Evolutionary conservation across 2,888 invertebrate species (phyloP), one percentile per base, ranked within the genome.

Genomic region (Chromoteleia sp.): DNA sequence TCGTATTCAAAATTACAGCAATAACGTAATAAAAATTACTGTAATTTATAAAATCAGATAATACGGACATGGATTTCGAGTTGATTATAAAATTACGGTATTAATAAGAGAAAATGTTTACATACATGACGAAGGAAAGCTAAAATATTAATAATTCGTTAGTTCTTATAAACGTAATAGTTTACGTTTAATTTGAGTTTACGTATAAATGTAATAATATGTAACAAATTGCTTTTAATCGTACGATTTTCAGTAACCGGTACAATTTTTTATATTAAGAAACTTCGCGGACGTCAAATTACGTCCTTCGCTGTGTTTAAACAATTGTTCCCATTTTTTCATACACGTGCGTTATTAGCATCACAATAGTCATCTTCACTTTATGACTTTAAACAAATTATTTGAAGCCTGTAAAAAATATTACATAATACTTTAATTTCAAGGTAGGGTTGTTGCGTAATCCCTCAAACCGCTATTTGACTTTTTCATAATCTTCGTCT

Each of bases 291-390:
- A 48, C 65, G 17, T 12, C 17, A 30, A 30, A 45, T 61, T 61
- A 48, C n/a, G 50, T 65, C 50, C 65, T 52, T 65, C 52, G 12
- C 0, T 4, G 65, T 65, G 17, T 65, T 65, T 65, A 52, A 65
- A 65, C 65, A 65, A 65, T 65, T 52, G 65, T 65, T 52, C 30
- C 8, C 14, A 12, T 50, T 39, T 39, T 48, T 50, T 15, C 15
- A 52, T 39, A 39, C 39, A 39, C 19, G 39, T 50, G 50, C 30
- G 21, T 50, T 19, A 65, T 65, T 65, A 50, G 36, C 65, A 65
- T 65, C 65, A 50, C 25, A 65, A 65, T 65, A 25, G 21, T 36
- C 21, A 50, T 43, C 12, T 36, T 63, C 19, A 29, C 4, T 56
- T 56, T 39, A 56, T 56, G 21, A 56, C 56, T 56, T 36, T 30